Evolutionary conservation across 92 coral and sea anemone genomes (phyloP), one percentile per base, ranked within the genome.

Genomic region (Epizoanthus scotinus): DNA sequence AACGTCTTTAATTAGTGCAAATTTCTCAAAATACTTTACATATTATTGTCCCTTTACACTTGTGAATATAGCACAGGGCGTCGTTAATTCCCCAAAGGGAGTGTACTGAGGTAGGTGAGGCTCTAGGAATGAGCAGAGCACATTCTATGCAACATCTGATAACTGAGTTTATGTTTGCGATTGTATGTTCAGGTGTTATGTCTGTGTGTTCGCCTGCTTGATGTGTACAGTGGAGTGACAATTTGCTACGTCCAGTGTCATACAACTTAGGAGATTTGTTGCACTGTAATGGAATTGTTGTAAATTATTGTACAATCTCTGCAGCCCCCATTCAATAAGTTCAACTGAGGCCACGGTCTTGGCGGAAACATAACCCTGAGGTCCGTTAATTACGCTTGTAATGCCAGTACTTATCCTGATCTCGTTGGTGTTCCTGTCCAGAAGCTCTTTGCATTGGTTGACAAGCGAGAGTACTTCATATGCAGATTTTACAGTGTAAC

Each of bases 201-300:
- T n/a, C n/a, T n/a, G 4, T 4, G 4, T 31, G 36, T 31, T 31
- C 36, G 78, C 85, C 81, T 84, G 88, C 78, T 87, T 87, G 2
- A 68, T 13, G 22, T 87, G 87, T 18, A 87, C 82, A 13, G 85
- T 78, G 42, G 84, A 21, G 81, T 87, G 90, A 28, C 87, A 83
- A 31, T 83, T 83, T 29, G 83, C 87, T 4, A 87, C 81, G 36
- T 87, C 90, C 4, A 90, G 58, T 40, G 91, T 87, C 91, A 90
- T 91, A 60, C 91, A 91, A 78, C 90, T 85, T 44, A 84, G 52
- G 12, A 88, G 85, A 69, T 88, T 69, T 24, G 84, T 70, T 0
- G 83, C 24, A 31, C 36, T 31, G 36, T 31, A 31, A 31, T 31
- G 1, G 36, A 31, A 1, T 14, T 1, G 26, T 60, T 63, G 82